A percentile compares a stretch with the other conserved stretches of the same genome.
These are phyloP conservation scores for Plectus sambesii DNA, from an alignment of 1,140 invertebrate species.

Conservation along the genomic window DNA sequence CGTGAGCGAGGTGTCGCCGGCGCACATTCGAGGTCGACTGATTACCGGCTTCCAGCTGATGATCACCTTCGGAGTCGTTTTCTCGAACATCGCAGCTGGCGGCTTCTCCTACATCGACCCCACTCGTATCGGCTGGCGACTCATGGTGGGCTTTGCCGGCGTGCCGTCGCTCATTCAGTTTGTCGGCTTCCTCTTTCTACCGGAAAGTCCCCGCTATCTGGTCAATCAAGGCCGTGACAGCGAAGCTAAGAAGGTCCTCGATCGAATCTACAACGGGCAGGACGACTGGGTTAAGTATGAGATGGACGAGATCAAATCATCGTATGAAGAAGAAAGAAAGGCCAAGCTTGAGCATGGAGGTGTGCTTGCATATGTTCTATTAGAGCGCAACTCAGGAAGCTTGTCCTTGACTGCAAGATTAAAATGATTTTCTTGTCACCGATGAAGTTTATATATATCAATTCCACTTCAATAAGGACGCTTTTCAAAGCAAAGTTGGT, in stretches of 20 bases:
- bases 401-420: neutral
- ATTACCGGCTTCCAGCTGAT: conserved; percentile 55
- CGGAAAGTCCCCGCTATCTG: conserved; percentile 56
- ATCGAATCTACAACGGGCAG: conserved; percentile 43
- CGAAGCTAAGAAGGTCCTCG: conserved; percentile 48
- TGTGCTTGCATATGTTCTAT: conserved; percentile 12
- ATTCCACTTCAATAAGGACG: too few relatives aligned
- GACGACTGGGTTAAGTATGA: conserved; percentile 37
- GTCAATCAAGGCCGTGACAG: conserved; percentile 47
- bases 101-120: conserved; percentile 49
- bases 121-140: conserved; percentile 53
- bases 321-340: conserved; percentile 30
- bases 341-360: conserved; percentile 19
- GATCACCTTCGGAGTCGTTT: conserved; percentile 55
- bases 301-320: conserved; percentile 31
- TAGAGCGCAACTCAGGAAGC: neutral
- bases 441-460: too few relatives aligned
- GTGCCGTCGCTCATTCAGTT: conserved; percentile 55
- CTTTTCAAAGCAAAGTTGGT: too few relatives aligned
- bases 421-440: too few relatives aligned
- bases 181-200: conserved; percentile 55
- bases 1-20: conserved; percentile 54
- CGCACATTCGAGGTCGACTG: conserved; percentile 52
- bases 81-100: conserved; percentile 53
- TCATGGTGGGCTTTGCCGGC: conserved; percentile 56